phyloP scores from a whole-genome alignment of 2,797 vertebrate genomes.

The Pseudomugil tenellus region DNA sequence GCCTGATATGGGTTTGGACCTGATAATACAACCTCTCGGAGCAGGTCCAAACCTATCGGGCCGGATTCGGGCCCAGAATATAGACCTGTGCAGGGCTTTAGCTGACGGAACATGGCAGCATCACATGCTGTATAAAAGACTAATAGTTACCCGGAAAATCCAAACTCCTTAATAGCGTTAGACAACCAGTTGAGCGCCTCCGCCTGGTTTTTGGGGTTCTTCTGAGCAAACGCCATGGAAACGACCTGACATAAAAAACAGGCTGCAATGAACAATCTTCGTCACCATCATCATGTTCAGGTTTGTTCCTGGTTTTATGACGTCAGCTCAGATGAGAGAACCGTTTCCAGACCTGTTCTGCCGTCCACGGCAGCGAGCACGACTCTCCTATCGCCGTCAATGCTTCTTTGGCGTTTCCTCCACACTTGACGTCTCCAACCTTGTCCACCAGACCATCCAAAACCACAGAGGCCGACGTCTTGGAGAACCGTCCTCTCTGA shows the following conservation, averaged over 20 bases:
- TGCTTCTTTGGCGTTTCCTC: constrained; percentile 92
- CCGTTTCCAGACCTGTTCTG: constrained; percentile 84
- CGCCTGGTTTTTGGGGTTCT: constrained; percentile 99
- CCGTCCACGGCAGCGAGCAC: constrained; percentile 93
- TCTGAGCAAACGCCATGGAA: constrained; percentile 93
- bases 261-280: background rate
- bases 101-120: no score
- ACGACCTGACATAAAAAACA: constrained; percentile 83
- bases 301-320: background rate
- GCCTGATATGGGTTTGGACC: no score
- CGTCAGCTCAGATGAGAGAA: background rate
- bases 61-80: no score
- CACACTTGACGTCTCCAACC: constrained; percentile 95
- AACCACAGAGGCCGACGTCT: constrained; percentile 92
- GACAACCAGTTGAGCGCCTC: constrained; percentile 96
- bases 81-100: no score
- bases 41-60: no score
- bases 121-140: background rate
- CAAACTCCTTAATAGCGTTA: constrained; percentile 98
- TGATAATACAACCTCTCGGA: no score
- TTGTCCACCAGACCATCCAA: constrained; percentile 96
- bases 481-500: constrained; percentile 93
- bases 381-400: constrained; percentile 93
- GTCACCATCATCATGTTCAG: background rate
- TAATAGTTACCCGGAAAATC: constrained; percentile 89